phyloP scores from a whole-genome alignment of 2,888 invertebrate species.

The Bursaphelenchus okinawaensis region DNA sequence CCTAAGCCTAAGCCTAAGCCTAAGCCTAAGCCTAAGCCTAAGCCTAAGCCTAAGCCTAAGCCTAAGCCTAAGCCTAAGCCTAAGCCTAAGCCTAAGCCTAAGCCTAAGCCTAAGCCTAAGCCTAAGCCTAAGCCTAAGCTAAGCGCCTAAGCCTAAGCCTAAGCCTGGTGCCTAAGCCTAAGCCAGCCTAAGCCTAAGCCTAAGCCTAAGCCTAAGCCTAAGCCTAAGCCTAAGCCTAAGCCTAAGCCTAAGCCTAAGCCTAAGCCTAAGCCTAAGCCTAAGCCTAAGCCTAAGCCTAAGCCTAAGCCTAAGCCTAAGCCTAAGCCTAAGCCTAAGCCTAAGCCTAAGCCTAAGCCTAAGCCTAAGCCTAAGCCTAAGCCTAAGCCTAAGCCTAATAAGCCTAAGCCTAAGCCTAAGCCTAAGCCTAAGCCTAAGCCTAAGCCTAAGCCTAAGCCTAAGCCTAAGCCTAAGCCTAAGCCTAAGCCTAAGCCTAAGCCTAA shows the following conservation, averaged over 20 bases:
- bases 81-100: background rate
- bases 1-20: background rate
- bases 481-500: background rate
- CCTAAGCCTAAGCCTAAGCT: background rate
- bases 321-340: slow-evolving; percentile 26
- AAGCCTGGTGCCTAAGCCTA: slow-evolving; percentile 7
- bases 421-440: slow-evolving; percentile 21
- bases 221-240: slow-evolving; percentile 1
- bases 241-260: slow-evolving; percentile 26
- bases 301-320: slow-evolving; percentile 31
- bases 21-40: background rate
- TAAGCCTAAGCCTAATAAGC: slow-evolving; percentile 34
- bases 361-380: slow-evolving; percentile 20
- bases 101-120: background rate
- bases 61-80: background rate
- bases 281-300: slow-evolving; percentile 31
- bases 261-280: slow-evolving; percentile 33
- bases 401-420: slow-evolving; percentile 28
- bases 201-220: background rate
- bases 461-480: slow-evolving; percentile 3
- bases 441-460: slow-evolving; percentile 24
- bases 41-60: background rate
- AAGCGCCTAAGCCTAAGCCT: background rate
- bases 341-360: slow-evolving; percentile 19
- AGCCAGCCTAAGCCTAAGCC: background rate